Evolutionary conservation across 2,797 vertebrate species (phyloP).

Genomic region (Dermochelys coriacea): DNA sequence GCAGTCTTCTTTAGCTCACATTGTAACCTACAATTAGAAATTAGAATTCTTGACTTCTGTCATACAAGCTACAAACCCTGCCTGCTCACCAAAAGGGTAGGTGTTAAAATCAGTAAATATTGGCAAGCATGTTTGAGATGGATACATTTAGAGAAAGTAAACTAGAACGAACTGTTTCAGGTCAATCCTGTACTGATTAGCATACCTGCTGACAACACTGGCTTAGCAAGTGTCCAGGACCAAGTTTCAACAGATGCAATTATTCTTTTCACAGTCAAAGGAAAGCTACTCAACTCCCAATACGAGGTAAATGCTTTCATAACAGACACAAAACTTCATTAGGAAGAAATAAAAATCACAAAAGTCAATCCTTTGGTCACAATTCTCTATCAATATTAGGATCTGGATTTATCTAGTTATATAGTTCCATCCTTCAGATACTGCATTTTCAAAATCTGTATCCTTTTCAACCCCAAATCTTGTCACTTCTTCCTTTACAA

Average conservation of each 20-base stretch:
- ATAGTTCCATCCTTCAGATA: no score
- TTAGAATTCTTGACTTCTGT: not conserved
- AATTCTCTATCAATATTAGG: no score
- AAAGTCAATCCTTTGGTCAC: no score
- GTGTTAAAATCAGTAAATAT: not conserved
- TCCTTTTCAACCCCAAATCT: no score
- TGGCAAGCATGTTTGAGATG: not conserved
- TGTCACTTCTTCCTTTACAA: no score
- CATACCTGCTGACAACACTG: slow-evolving; percentile 5
- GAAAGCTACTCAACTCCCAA: not conserved
- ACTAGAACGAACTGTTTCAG: not conserved
- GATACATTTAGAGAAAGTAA: not conserved
- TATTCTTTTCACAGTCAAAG: not conserved
- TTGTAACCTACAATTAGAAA: not conserved
- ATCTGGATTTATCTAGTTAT: no score
- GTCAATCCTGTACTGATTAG: not conserved
- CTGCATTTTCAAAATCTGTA: no score
- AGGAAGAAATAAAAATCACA: no score
- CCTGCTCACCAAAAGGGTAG: not conserved
- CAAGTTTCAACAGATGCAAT: not conserved
- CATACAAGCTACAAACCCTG: not conserved
- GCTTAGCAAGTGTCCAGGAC: not conserved
- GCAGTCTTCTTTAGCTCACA: not conserved
- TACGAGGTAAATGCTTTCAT: not conserved
- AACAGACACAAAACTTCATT: not conserved